Base-by-base conservation (phyloP, 1,140 invertebrate genomes). In the Zophobas atratus region DNA sequence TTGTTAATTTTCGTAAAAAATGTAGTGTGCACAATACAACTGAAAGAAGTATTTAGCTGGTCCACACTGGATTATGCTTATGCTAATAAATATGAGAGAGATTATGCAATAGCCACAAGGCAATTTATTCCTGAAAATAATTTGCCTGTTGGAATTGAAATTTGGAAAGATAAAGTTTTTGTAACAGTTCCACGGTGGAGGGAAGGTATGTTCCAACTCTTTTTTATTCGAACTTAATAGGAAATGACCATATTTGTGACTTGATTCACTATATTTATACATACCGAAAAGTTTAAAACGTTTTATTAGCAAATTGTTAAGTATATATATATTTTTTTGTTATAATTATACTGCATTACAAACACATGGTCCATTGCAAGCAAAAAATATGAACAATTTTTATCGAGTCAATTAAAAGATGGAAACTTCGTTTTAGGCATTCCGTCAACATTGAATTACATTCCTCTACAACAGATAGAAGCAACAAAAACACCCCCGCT, bases 381-480 rank as follows among this genome's bases (percentile, higher is more conserved):
- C 20, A 20, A 20, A 20, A 20, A 20, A 20, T 20, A 20, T 20
- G 20, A 20, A 20, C 20, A 20, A 20, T 20, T 20, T 20, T 20
- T 20, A 20, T 20, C 20, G 20, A 20, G 20, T 20, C 20, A 20
- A 20, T 20, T 20, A 20, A 20, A 20, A 20, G 20, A 20, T 20
- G 20, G 20, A 20, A 20, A 20, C 20, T 20, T 51, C 4, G 20
- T 76, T 79, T 20, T 84, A 95, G 94, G 94, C 81, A 93, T 95
- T 81, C 94, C 94, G 38, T 90, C 93, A 6, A 95, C 94, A 0
- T 85, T 96, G 70, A 95, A 94, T 84, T 95, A 94, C 84, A 92
- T 96, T 77, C 89, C 91, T 2, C 85, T 94, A 80, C 77, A 81
- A n/a, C 90, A 93, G 75, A 86, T 87, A 6, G 88, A 89, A 51